Evolutionary conservation across 2,888 invertebrate genomes (phyloP), one percentile per base, ranked within the genome.

Genomic region (Cephus pygmeus): DNA sequence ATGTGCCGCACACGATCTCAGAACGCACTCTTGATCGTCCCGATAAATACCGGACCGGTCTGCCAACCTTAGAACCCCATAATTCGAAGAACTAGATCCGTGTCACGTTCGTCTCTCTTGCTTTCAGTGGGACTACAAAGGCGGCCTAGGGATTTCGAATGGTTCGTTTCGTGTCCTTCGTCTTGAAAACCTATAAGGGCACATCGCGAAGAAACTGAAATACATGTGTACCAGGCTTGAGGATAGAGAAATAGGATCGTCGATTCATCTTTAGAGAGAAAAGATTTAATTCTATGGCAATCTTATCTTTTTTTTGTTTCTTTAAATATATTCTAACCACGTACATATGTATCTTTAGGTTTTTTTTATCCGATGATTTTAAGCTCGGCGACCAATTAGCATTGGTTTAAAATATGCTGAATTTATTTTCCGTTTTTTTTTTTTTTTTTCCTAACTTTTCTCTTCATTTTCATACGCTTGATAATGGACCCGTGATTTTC

Each of bases 31-130:
- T 11, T n/a, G 69, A 68, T 73, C 34, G 33, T 34, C 34, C n/a
- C 73, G 73, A 73, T 73, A 73, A 73, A 34, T 73, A 33, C 73
- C 73, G 35, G 34, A 30, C 34, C 73, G 34, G 34, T 31, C 34
- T n/a, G 34, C 31, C 68, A 34, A 56, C n/a, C 75, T 36, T n/a
- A 56, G 75, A 34, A 33, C 2, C 36, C 36, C 68, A n/a, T 78
- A 78, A 78, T 78, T 78, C 78, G 73, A 11, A 31, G 75, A 71
- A 76, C 56, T 12, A 75, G 75, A 78, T 73, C 78, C 69, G 75
- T 75, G 75, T 78, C 78, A 75, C 75, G 75, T 78, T 75, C n/a
- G n/a, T 56, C 68, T 30, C 31, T 36, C 30, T 40, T 56, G 30
- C 15, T 69, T 69, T 69, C 15, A 15, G 40, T 69, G n/a, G 3